A percentile compares a stretch with the other conserved stretches of the same genome.
Conservation (phyloP, 1,140 invertebrate species). For the Eriosoma lanigerum region DNA sequence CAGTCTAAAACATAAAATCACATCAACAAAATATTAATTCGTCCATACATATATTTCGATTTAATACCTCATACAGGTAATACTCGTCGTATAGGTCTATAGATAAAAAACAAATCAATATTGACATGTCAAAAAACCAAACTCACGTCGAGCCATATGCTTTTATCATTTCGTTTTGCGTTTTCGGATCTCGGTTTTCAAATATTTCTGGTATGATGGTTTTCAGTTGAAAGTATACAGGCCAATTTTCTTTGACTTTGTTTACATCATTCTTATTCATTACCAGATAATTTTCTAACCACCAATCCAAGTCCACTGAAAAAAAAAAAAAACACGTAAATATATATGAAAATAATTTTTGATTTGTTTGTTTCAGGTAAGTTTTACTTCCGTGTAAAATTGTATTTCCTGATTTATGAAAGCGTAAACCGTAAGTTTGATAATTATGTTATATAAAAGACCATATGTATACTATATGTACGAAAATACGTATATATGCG, state of each 20-base stretch:
- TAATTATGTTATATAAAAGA: background rate
- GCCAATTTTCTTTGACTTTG: slow-evolving; percentile 44
- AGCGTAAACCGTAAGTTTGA: background rate
- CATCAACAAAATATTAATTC: background rate
- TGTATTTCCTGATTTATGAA: background rate
- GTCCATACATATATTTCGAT: background rate
- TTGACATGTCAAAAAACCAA: background rate
- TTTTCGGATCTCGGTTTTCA: slow-evolving; percentile 42
- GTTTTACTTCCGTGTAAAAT: background rate
- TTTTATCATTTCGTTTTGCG: background rate
- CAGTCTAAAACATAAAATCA: slow-evolving; percentile 1
- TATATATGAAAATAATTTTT: background rate
- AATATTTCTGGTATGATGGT: slow-evolving; percentile 39
- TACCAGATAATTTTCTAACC: slow-evolving; percentile 52
- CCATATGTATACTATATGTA: background rate
- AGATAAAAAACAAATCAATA: too few relatives aligned
- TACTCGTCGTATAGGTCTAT: too few relatives aligned
- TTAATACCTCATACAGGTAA: too few relatives aligned
- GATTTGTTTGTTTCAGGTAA: background rate
- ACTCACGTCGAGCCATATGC: slow-evolving; percentile 20
- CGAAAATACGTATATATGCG: too few relatives aligned
- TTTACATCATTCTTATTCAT: slow-evolving; percentile 50
- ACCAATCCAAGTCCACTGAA: slow-evolving; percentile 48
- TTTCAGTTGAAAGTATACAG: slow-evolving; percentile 51
- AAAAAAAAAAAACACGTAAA: background rate